These are phyloP conservation scores for Merluccius polli DNA, from an alignment of 2,797 vertebrate species.

Conservation along the genomic window DNA sequence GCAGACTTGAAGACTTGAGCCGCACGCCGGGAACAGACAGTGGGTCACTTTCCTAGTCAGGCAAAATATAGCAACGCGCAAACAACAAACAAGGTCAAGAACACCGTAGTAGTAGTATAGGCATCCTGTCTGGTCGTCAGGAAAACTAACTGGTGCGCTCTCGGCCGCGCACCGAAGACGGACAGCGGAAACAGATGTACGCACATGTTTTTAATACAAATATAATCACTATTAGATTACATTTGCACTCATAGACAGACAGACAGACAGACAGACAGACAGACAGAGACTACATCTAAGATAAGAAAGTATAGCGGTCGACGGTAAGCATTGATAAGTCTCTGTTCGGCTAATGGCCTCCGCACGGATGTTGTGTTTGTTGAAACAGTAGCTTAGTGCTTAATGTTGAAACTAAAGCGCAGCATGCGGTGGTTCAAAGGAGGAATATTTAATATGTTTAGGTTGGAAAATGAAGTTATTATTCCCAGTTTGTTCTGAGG, in stretches of 20 bases:
- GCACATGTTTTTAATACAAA: neutral
- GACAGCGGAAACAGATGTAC: neutral
- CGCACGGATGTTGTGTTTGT: conserved; percentile 33
- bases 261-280: no score
- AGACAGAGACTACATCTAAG: no score
- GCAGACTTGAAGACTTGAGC: neutral
- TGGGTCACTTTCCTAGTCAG: conserved; percentile 1
- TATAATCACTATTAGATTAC: neutral
- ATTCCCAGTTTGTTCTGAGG: conserved; percentile 48
- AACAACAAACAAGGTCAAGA: conserved; percentile 2
- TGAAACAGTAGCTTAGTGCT: conserved; percentile 42
- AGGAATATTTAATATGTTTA: conserved; percentile 75
- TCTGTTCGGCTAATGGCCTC: conserved; percentile 37
- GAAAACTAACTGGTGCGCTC: neutral
- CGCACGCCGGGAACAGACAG: neutral
- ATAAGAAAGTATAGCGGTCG: no score
- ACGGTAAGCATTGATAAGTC: neutral
- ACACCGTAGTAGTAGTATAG: neutral
- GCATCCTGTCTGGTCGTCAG: neutral
- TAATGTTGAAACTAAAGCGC: conserved; percentile 42
- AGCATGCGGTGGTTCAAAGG: conserved; percentile 67
- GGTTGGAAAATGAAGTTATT: conserved; percentile 65
- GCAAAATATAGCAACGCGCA: neutral
- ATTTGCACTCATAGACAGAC: no score
- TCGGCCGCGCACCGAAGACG: neutral